Evolutionary conservation across 2,888 invertebrate species (phyloP).

Genomic region (Drosophila picticornis): DNA sequence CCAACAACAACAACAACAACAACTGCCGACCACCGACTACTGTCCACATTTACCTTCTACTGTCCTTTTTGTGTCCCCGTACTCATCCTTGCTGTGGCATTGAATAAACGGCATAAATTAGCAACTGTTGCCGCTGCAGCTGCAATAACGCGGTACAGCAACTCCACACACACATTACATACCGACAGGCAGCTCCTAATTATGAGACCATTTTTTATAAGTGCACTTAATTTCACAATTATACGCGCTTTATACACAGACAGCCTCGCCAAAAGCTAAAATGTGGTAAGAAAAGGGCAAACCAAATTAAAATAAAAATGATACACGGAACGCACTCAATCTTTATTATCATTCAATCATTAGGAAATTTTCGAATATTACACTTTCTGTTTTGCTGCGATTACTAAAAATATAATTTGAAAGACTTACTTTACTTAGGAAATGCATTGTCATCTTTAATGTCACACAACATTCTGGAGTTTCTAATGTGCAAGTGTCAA

Average conservation of each 20-base stretch:
- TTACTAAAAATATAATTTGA: background rate
- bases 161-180: conserved; percentile 5
- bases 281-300: background rate
- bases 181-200: conserved; percentile 60
- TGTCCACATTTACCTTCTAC: conserved; percentile 37
- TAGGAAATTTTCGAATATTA: background rate
- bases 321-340: no score
- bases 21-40: conserved; percentile 41
- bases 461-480: background rate
- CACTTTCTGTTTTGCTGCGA: background rate
- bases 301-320: conserved; percentile 5
- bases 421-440: background rate
- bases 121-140: conserved; percentile 69
- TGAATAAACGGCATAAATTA: conserved; percentile 70
- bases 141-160: conserved; percentile 31
- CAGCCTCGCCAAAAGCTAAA: conserved; percentile 1
- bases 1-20: conserved; percentile 21
- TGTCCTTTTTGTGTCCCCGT: conserved; percentile 35
- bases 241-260: conserved; percentile 14
- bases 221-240: conserved; percentile 70
- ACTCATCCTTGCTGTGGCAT: conserved; percentile 38
- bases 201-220: conserved; percentile 71
- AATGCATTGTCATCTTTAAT: background rate
- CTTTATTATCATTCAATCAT: background rate
- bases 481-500: conserved; percentile 39